These are phyloP conservation scores for Drymonia ruficornis DNA, from an alignment of 2,888 invertebrate genomes.

Conservation along the genomic window DNA sequence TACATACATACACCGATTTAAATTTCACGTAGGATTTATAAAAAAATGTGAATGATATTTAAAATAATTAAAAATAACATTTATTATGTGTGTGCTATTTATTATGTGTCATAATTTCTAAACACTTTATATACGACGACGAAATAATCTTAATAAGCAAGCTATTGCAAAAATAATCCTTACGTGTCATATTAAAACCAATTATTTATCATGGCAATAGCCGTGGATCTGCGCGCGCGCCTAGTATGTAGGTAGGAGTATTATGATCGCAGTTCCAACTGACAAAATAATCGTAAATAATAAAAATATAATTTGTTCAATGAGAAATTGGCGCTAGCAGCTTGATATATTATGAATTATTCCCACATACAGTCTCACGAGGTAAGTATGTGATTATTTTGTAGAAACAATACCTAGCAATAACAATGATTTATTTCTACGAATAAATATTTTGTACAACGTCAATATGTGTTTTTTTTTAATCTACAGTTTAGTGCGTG, in stretches of 20 bases:
- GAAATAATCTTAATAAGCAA: not conserved
- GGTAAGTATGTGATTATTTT: not conserved
- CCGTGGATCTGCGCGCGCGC: not conserved
- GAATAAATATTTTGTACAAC: not conserved
- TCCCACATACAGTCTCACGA: not conserved
- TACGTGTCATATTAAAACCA: not conserved
- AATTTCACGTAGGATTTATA: too few species aligned
- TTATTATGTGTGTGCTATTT: too few species aligned
- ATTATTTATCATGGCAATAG: not conserved
- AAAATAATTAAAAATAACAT: too few species aligned
- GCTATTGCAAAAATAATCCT: slow-evolving; percentile 5
- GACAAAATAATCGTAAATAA: slow-evolving; percentile 5
- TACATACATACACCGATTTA: too few species aligned
- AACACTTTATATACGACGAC: not conserved
- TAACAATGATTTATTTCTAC: not conserved
- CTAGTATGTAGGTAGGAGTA: not conserved
- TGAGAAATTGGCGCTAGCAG: not conserved
- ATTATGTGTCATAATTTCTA: not conserved
- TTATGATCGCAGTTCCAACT: not conserved
- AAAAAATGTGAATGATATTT: too few species aligned
- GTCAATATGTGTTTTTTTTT: not conserved
- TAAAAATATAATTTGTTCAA: slow-evolving; percentile 3
- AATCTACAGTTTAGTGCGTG: too few species aligned
- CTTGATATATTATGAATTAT: not conserved
- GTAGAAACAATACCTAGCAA: not conserved